These are phyloP conservation scores for Notospermus geniculatus DNA, from an alignment of 1,140 invertebrate species.

Conservation along the genomic window DNA sequence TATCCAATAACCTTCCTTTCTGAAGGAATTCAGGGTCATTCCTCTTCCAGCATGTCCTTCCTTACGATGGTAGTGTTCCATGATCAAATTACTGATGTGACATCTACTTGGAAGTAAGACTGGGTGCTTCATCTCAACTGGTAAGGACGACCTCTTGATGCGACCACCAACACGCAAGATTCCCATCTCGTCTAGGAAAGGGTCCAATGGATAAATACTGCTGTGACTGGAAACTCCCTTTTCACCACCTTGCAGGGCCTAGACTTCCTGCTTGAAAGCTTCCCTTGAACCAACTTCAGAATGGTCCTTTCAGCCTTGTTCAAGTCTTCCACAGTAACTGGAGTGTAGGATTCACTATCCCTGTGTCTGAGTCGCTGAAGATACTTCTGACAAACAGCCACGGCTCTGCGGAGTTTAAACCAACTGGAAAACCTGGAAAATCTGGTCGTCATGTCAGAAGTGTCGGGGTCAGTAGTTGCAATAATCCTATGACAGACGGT, in stretches of 20 bases:
- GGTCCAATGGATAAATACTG: not conserved
- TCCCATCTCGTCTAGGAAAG: not conserved
- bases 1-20: conserved; percentile 28
- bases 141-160: not conserved
- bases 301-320: too few species aligned
- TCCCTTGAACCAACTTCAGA: conserved; percentile 1
- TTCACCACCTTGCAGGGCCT: not conserved
- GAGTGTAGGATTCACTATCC: too few species aligned
- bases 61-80: conserved; percentile 22
- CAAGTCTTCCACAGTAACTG: too few species aligned
- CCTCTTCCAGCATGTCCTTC: conserved; percentile 23
- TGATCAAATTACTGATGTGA: conserved; percentile 23
- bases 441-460: too few species aligned
- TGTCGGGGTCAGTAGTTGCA: not conserved
- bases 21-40: conserved; percentile 19
- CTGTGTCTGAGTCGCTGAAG: too few species aligned
- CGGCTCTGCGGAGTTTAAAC: too few species aligned
- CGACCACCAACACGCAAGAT: conserved; percentile 4
- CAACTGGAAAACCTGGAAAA: too few species aligned
- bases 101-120: conserved; percentile 22
- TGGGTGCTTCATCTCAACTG: conserved; percentile 23
- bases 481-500: not conserved
- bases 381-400: too few species aligned
- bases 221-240: too few species aligned
- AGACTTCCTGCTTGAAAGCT: not conserved